These are phyloP conservation scores for Cheilosia urbana DNA, from an alignment of 2,888 invertebrate species.

Conservation along the genomic window DNA sequence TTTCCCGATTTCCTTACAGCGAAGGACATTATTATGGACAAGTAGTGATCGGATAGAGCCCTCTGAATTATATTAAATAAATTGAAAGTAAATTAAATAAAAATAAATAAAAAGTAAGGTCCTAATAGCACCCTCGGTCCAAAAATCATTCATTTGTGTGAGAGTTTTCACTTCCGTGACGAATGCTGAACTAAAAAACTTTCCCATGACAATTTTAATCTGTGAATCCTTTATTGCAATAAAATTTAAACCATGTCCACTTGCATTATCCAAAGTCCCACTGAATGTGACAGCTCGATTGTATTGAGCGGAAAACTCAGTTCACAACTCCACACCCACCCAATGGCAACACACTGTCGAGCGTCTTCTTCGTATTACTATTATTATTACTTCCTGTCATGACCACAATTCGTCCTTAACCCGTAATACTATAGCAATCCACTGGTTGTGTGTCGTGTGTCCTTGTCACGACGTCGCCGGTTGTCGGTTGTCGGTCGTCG, in stretches of 20 bases:
- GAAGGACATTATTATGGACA: too few species aligned
- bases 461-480: constrained; percentile 1
- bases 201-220: too few species aligned
- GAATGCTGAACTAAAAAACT: too few species aligned
- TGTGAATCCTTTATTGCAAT: background rate
- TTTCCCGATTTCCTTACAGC: too few species aligned
- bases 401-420: constrained; percentile 9
- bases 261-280: background rate
- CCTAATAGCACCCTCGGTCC: too few species aligned
- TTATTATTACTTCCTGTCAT: constrained; percentile 21
- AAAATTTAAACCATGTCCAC: background rate
- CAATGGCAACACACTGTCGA: background rate
- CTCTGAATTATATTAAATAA: too few species aligned
- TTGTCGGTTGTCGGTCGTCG: background rate
- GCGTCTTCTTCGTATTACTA: constrained; percentile 8
- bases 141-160: background rate
- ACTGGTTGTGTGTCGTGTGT: background rate
- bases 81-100: too few species aligned
- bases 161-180: too few species aligned
- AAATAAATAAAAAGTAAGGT: too few species aligned
- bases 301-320: background rate
- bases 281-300: background rate
- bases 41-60: too few species aligned
- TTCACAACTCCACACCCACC: background rate
- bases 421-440: background rate